Conservation (phyloP, 2,797 vertebrate species). For the Craterocephalus amniculus region DNA sequence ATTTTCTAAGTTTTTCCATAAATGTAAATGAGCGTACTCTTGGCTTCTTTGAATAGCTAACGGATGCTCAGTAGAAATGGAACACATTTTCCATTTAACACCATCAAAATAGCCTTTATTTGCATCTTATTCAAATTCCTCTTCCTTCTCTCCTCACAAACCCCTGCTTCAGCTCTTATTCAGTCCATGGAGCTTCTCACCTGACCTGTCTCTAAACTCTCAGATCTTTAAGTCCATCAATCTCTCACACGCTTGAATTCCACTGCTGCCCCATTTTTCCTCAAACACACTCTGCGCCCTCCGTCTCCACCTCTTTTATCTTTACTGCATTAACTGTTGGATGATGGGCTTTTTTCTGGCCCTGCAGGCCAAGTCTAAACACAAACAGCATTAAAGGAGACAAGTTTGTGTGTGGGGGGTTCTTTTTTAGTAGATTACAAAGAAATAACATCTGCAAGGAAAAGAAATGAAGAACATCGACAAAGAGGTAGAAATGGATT, state of each 20-base stretch:
- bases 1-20: background rate
- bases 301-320: slow-evolving; percentile 49
- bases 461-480: background rate
- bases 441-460: slow-evolving; percentile 11
- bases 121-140: slow-evolving; percentile 15
- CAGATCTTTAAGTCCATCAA: slow-evolving; percentile 36
- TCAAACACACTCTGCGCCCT: slow-evolving; percentile 20
- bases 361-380: slow-evolving; percentile 20
- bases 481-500: slow-evolving; percentile 14
- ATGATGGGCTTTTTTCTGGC: slow-evolving; percentile 15
- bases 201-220: slow-evolving; percentile 27
- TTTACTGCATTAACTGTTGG: slow-evolving; percentile 47
- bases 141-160: slow-evolving; percentile 9
- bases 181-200: slow-evolving; percentile 35
- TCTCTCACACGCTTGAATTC: slow-evolving; percentile 44
- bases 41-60: background rate
- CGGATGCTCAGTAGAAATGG: no score
- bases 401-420: slow-evolving; percentile 1
- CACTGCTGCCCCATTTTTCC: slow-evolving; percentile 39
- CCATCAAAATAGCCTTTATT: background rate
- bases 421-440: slow-evolving; percentile 13
- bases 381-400: slow-evolving; percentile 13
- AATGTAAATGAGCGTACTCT: background rate
- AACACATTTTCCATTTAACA: no score
- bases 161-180: slow-evolving; percentile 19